phyloP scores from a whole-genome alignment of 2,797 vertebrate genomes.

The Tenualosa thibaudeaui region DNA sequence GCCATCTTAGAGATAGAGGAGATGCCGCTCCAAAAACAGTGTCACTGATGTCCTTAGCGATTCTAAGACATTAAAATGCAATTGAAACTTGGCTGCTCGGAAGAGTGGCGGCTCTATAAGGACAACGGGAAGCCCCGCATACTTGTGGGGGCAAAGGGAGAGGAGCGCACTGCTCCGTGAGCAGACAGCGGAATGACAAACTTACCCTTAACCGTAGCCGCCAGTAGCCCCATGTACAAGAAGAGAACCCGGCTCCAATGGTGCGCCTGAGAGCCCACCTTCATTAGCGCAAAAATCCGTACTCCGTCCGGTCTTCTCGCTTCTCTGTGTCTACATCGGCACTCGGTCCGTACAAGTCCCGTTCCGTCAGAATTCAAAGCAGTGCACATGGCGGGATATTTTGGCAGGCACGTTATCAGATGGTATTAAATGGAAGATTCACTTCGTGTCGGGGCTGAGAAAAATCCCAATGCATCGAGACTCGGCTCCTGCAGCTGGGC shows the following conservation, averaged over 20 bases:
- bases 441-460: conserved; percentile 82
- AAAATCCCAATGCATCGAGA: conserved; percentile 94
- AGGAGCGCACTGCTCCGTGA: neutral
- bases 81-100: neutral
- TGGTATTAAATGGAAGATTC: conserved; percentile 74
- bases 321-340: conserved; percentile 74
- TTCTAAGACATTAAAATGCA: neutral
- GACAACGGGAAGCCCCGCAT: neutral
- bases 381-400: conserved; percentile 71
- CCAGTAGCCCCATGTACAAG: conserved; percentile 83
- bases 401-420: conserved; percentile 72
- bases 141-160: neutral
- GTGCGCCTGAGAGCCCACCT: conserved; percentile 80
- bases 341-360: conserved; percentile 77
- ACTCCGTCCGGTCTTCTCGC: conserved; percentile 76
- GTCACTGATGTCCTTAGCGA: neutral
- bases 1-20: neutral
- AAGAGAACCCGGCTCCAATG: conserved; percentile 86
- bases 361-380: conserved; percentile 69
- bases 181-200: conserved; percentile 57
- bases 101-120: neutral
- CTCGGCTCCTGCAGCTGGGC: conserved; percentile 96
- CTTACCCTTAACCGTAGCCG: conserved; percentile 88
- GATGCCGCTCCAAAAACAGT: neutral
- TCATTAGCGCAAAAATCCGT: conserved; percentile 83